Conservation (phyloP, 2,888 invertebrate genomes). For the Aphidius colemani region DNA sequence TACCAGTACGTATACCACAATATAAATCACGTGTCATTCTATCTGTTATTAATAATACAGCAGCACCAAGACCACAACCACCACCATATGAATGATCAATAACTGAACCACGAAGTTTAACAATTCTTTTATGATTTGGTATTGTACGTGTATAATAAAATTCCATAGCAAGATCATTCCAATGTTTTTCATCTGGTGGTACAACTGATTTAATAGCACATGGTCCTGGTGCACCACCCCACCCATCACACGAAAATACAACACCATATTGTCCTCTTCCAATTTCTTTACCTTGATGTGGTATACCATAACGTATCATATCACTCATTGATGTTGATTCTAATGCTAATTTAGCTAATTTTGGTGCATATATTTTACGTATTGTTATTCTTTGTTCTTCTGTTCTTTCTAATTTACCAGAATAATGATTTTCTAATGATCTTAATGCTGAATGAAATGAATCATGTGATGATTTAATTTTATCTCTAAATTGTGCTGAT, state of each 20-base stretch:
- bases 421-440: constrained; percentile 72
- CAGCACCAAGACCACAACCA: constrained; percentile 64
- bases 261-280: constrained; percentile 89
- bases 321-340: constrained; percentile 85
- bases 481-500: constrained; percentile 76
- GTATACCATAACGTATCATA: constrained; percentile 74
- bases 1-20: constrained; percentile 72
- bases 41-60: constrained; percentile 82
- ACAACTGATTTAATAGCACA: constrained; percentile 87
- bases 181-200: constrained; percentile 86
- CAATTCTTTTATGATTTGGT: constrained; percentile 80
- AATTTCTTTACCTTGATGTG: constrained; percentile 70
- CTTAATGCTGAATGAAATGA: constrained; percentile 75
- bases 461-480: constrained; percentile 77
- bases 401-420: constrained; percentile 75
- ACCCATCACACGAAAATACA: constrained; percentile 76
- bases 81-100: constrained; percentile 79
- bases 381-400: constrained; percentile 79
- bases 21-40: constrained; percentile 77
- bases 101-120: constrained; percentile 77
- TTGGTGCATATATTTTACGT: constrained; percentile 78
- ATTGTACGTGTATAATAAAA: constrained; percentile 88
- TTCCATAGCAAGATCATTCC: constrained; percentile 89
- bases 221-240: constrained; percentile 75
- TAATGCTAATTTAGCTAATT: constrained; percentile 78